Evolutionary conservation across 2,113 vertebrate genomes (phyloP).

Genomic region (Phaethornis superciliosus): DNA sequence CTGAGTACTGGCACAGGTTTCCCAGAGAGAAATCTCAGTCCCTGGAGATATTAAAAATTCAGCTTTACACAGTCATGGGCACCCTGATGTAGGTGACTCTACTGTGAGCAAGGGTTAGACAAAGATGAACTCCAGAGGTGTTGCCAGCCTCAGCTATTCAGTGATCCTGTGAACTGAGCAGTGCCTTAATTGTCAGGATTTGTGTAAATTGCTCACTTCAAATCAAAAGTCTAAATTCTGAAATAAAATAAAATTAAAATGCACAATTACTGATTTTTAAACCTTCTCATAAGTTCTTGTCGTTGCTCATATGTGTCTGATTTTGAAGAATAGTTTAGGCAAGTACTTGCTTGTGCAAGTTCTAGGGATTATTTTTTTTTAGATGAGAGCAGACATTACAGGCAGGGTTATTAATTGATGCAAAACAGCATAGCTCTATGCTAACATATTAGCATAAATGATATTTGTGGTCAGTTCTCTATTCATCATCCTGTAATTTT

Average conservation of each 20-base stretch:
- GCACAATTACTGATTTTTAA: background rate
- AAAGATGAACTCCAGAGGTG: background rate
- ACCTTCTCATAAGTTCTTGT: background rate
- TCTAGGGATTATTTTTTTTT: background rate
- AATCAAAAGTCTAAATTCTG: background rate
- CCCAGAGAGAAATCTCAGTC: background rate
- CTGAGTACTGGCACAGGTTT: background rate
- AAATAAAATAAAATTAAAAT: background rate
- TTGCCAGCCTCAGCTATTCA: background rate
- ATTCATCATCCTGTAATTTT: background rate
- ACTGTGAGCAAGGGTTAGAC: background rate
- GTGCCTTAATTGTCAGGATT: background rate
- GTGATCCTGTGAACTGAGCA: background rate
- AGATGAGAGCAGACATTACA: background rate
- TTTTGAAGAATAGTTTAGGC: background rate
- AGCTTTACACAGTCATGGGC: background rate
- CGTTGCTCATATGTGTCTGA: background rate
- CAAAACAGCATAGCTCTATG: background rate
- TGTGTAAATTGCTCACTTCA: background rate
- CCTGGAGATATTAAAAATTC: too few species aligned
- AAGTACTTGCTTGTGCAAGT: background rate
- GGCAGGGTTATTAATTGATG: background rate
- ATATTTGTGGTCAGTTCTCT: background rate
- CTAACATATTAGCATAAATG: background rate
- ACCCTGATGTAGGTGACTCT: background rate